phyloP scores from a whole-genome alignment of 2,113 vertebrate species.

The Dissostichus mawsoni region DNA sequence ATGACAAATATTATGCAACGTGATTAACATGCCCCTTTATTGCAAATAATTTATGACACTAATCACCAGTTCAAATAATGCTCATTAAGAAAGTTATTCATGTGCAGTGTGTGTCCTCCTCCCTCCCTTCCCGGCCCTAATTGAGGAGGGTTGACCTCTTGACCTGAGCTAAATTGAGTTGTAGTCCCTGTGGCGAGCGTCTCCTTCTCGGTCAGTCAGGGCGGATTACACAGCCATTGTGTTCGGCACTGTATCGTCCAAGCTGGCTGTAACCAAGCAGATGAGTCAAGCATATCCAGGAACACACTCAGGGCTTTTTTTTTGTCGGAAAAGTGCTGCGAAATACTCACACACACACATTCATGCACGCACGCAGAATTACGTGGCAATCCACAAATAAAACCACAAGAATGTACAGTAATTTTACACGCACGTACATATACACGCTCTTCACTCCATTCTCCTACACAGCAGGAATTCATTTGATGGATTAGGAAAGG shows the following conservation, averaged over 20 bases:
- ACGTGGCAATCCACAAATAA: constrained; percentile 1
- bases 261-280: constrained; percentile 83
- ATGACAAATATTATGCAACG: constrained; percentile 74
- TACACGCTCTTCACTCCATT: constrained; percentile 6
- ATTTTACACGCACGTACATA: not conserved
- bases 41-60: constrained; percentile 84
- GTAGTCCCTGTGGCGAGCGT: constrained; percentile 84
- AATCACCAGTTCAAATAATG: constrained; percentile 83
- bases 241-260: constrained; percentile 78
- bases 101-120: constrained; percentile 77
- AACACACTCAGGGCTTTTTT: constrained; percentile 71
- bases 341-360: constrained; percentile 18
- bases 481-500: constrained; percentile 55
- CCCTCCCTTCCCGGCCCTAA: constrained; percentile 75
- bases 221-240: constrained; percentile 84
- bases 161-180: constrained; percentile 86
- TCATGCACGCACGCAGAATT: constrained; percentile 14
- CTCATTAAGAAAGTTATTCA: constrained; percentile 84
- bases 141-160: constrained; percentile 84
- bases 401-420: constrained; percentile 23
- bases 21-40: constrained; percentile 74
- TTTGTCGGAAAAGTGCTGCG: constrained; percentile 50
- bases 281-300: constrained; percentile 83
- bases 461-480: constrained; percentile 53
- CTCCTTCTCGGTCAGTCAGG: constrained; percentile 83